A percentile compares a stretch with the other conserved stretches of the same genome.
These are phyloP conservation scores for Siderastrea siderea DNA, from an alignment of 92 coral and sea anemone species.

Conservation along the genomic window DNA sequence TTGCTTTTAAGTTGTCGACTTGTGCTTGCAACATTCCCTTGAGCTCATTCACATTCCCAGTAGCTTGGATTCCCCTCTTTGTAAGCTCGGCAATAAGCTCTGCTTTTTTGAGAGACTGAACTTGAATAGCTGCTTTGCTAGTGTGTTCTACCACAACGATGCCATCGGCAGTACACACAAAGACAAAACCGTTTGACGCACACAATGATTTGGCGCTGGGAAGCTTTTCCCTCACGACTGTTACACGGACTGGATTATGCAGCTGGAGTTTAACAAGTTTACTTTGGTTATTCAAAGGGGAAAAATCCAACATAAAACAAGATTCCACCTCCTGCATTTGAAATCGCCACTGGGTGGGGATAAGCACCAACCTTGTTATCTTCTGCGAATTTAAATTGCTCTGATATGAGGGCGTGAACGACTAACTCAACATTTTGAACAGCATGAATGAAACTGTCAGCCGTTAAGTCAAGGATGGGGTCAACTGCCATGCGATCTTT, in stretches of 20 bases:
- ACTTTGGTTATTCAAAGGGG: no score
- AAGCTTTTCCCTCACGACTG: no score
- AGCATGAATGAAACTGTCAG: conserved; percentile 36
- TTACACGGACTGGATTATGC: no score
- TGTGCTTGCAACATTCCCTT: no score
- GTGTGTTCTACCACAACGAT: conserved; percentile 53
- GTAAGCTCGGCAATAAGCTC: no score
- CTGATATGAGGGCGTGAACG: conserved; percentile 60
- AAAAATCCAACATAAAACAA: conserved; percentile 60
- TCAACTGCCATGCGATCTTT: conserved; percentile 77
- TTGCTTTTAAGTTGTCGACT: no score
- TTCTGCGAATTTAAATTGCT: conserved; percentile 67
- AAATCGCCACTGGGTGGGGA: conserved; percentile 68
- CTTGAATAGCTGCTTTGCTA: conserved; percentile 36
- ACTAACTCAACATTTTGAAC: conserved; percentile 37
- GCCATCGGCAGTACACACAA: conserved; percentile 59
- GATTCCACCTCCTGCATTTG: conserved; percentile 70
- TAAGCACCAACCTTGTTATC: conserved; percentile 68
- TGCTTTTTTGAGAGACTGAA: no score
- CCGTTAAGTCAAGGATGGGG: conserved; percentile 69
- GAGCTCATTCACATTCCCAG: no score
- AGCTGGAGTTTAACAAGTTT: no score
- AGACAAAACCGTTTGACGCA: no score
- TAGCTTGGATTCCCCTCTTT: no score
- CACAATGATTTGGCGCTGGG: no score